phyloP scores from a whole-genome alignment of 1,140 invertebrate genomes.

The Drosophila eugracilis region DNA sequence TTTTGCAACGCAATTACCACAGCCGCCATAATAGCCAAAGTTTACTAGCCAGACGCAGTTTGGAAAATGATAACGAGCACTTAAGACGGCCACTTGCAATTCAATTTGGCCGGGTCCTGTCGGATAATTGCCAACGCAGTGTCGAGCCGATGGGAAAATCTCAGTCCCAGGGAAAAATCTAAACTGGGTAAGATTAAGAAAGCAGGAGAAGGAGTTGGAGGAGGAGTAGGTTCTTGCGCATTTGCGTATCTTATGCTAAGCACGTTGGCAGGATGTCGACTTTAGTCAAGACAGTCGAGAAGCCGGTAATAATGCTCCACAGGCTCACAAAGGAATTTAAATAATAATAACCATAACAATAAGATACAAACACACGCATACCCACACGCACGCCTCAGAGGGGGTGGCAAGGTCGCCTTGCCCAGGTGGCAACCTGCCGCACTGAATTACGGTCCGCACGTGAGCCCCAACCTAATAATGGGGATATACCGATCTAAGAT shows the following conservation, averaged over 20 bases:
- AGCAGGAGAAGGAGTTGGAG: not conserved
- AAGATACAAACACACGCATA: constrained; percentile 43
- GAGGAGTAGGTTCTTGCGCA: constrained; percentile 20
- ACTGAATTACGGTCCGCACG: constrained; percentile 43
- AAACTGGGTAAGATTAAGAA: not conserved
- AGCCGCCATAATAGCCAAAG: constrained; percentile 42
- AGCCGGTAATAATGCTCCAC: constrained; percentile 45
- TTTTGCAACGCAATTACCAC: constrained; percentile 30
- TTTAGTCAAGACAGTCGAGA: constrained; percentile 44
- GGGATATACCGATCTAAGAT: constrained; percentile 32
- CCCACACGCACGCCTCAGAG: constrained; percentile 13
- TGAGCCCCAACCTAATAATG: constrained; percentile 37
- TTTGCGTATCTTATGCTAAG: constrained; percentile 69
- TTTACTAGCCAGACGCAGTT: constrained; percentile 40
- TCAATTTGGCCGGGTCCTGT: constrained; percentile 55
- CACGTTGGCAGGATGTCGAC: constrained; percentile 60
- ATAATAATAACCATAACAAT: constrained; percentile 63
- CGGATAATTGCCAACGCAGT: constrained; percentile 40
- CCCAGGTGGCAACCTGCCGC: constrained; percentile 28
- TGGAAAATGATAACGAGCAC: constrained; percentile 58
- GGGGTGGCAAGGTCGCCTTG: constrained; percentile 9
- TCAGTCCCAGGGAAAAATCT: constrained; percentile 10
- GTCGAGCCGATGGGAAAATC: constrained; percentile 36
- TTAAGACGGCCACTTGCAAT: constrained; percentile 65
- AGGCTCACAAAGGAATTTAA: constrained; percentile 61